Conservation (phyloP, 2,888 invertebrate genomes). For the Diaprepes abbreviatus region DNA sequence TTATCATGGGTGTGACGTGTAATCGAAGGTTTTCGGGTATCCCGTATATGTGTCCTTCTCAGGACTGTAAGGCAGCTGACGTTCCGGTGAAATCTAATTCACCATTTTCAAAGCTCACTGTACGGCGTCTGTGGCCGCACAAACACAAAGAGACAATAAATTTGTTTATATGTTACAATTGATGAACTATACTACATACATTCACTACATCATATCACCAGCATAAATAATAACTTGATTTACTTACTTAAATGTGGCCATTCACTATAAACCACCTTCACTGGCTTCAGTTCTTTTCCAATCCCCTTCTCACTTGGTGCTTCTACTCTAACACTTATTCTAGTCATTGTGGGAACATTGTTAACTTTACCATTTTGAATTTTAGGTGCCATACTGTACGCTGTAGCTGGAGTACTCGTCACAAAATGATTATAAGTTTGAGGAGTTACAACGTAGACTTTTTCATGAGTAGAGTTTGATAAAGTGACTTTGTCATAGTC, state of each 20-base stretch:
- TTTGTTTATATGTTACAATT: too few species aligned
- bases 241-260: slow-evolving; percentile 69
- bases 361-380: slow-evolving; percentile 60
- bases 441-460: slow-evolving; percentile 87
- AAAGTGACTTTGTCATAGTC: slow-evolving; percentile 78
- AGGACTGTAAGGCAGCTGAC: too few species aligned
- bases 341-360: slow-evolving; percentile 52
- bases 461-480: slow-evolving; percentile 83
- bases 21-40: too few species aligned
- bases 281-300: slow-evolving; percentile 52
- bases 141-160: too few species aligned
- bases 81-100: too few species aligned
- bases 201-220: too few species aligned
- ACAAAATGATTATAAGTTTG: slow-evolving; percentile 70
- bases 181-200: too few species aligned
- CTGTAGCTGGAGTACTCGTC: slow-evolving; percentile 58
- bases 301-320: slow-evolving; percentile 47
- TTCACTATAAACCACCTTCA: slow-evolving; percentile 66
- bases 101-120: too few species aligned
- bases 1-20: too few species aligned
- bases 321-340: slow-evolving; percentile 58
- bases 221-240: too few species aligned
- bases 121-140: too few species aligned
- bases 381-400: slow-evolving; percentile 61
- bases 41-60: too few species aligned